Evolutionary conservation across 2,113 vertebrate genomes (phyloP), one percentile per base, ranked within the genome.

Genomic region (Furnarius figulus): DNA sequence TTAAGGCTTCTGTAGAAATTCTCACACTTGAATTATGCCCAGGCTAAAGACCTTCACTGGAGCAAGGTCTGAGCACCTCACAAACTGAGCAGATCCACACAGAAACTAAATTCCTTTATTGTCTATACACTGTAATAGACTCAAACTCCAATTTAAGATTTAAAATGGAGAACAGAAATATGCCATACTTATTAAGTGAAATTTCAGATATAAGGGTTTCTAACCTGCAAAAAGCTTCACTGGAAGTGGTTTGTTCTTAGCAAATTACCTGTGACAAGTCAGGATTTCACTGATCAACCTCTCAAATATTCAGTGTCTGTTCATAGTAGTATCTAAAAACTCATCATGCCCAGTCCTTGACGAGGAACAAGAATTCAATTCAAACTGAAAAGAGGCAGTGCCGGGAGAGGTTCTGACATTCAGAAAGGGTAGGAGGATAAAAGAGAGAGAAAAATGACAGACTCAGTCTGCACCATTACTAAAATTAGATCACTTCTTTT

Each of bases 401-500:
- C 61, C 73, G 46, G 61, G 83, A 96, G 56, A 96, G 79, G 76
- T 90, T 96, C 87, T 96, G 94, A 96, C 96, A 95, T 93, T 96
- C 95, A 95, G 82, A 93, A 93, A 94, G 82, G 70, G 86, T 80
- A 93, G 79, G 66, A 79, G 70, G 87, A 95, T 89, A 94, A 96
- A 90, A 92, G 72, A 91, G 76, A 81, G 67, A 85, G 88, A 55
- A 87, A 93, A 94, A 94, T 90, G 92, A 97, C 90, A 93, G 96
- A 72, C 94, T 71, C 72, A 39, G 94, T 78, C 96, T 95, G 94
- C 52, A 14, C 93, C 92, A 97, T 96, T 96, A 97, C 96, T 97
- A 97, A 97, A 97, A 97, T 97, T 96, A 97, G 94, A 97, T 97
- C 79, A 92, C 95, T 97, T 94, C 96, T 97, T 97, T 97, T 97